These are phyloP conservation scores for Mustelus asterias DNA, from an alignment of 2,113 vertebrate species.

Conservation along the genomic window DNA sequence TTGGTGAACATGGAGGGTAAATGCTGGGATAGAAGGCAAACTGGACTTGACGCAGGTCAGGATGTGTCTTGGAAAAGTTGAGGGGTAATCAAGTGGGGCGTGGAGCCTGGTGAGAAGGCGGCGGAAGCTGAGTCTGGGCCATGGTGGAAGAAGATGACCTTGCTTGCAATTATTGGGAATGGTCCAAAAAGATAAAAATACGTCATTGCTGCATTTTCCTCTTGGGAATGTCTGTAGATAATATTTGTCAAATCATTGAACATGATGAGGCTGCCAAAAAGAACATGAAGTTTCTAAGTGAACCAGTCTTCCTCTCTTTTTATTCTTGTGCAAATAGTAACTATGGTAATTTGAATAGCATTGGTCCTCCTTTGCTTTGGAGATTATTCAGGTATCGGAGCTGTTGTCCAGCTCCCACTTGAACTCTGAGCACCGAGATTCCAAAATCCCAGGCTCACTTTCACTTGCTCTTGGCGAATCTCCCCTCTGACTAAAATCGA, in stretches of 20 bases:
- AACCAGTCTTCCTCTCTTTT: background rate
- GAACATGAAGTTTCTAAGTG: background rate
- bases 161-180: background rate
- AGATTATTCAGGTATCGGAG: background rate
- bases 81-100: background rate
- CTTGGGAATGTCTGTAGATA: too few species aligned
- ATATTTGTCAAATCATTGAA: background rate
- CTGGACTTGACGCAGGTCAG: background rate
- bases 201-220: background rate
- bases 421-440: background rate
- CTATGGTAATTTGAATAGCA: background rate
- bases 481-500: background rate
- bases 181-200: background rate
- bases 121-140: background rate
- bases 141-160: background rate
- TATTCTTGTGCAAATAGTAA: background rate
- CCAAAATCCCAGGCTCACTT: background rate
- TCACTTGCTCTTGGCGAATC: background rate
- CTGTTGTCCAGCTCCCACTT: background rate
- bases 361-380: background rate
- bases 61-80: background rate
- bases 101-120: background rate
- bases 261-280: background rate
- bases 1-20: background rate
- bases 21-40: background rate